Conservation (phyloP, 2,888 invertebrate species). For the Protula sp. region DNA sequence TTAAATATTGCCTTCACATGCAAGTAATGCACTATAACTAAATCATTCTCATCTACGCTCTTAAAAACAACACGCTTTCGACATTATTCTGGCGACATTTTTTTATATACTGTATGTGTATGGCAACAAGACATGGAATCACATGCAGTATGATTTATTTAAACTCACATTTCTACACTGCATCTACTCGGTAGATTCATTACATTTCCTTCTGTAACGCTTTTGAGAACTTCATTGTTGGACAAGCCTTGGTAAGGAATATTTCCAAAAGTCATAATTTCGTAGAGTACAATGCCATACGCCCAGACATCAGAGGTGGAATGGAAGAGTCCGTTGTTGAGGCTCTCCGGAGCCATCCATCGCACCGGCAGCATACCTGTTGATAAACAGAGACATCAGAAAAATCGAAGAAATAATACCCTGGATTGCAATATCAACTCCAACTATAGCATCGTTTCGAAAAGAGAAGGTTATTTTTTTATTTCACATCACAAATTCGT, state of each 20-base stretch:
- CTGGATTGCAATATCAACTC: no score
- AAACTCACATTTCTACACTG: slow-evolving; percentile 72
- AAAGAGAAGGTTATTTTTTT: no score
- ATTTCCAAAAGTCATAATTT: slow-evolving; percentile 82
- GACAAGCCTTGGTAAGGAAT: slow-evolving; percentile 83
- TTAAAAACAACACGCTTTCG: no score
- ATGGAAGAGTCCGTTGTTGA: slow-evolving; percentile 76
- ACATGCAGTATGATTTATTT: no score
- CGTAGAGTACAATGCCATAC: slow-evolving; percentile 77
- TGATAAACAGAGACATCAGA: no score
- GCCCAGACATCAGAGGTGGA: slow-evolving; percentile 86
- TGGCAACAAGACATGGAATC: neutral
- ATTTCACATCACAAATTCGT: no score
- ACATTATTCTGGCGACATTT: no score
- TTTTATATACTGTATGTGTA: neutral
- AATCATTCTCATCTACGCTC: no score
- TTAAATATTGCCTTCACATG: no score
- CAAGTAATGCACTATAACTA: no score
- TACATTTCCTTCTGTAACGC: slow-evolving; percentile 71
- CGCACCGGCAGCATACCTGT: slow-evolving; percentile 75
- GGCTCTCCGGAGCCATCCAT: slow-evolving; percentile 90
- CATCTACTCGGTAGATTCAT: slow-evolving; percentile 71
- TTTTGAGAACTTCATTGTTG: slow-evolving; percentile 76
- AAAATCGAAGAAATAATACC: no score
- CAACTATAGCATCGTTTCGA: no score